A percentile compares a stretch with the other conserved stretches of the same genome.
phyloP scores from a whole-genome alignment of 2,113 vertebrate species.

The Fukomys damarensis region DNA sequence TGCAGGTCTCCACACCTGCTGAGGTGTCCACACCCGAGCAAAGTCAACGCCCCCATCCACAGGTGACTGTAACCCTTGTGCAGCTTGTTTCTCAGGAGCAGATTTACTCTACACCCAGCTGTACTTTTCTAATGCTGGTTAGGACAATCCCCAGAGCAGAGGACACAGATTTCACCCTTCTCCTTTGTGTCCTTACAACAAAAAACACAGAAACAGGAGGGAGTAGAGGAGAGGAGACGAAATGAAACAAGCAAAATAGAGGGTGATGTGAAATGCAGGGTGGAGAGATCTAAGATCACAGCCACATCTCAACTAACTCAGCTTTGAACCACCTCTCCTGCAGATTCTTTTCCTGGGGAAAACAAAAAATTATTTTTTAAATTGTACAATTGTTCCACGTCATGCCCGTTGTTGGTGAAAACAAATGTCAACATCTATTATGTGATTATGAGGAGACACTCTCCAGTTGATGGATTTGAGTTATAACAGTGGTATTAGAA shows the following conservation, averaged over 20 bases:
- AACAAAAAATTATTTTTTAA: background rate
- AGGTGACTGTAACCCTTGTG: background rate
- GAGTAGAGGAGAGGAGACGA: background rate
- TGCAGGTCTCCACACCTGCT: background rate
- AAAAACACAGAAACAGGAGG: background rate
- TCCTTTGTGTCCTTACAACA: background rate
- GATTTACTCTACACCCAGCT: background rate
- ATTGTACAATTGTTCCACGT: background rate
- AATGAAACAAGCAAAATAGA: background rate
- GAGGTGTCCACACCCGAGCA: background rate
- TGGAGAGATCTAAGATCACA: background rate
- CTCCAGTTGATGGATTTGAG: background rate
- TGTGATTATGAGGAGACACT: background rate
- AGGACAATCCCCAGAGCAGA: background rate
- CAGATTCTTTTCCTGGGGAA: background rate
- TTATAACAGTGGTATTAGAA: background rate
- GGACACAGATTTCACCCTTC: background rate
- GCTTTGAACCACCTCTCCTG: background rate
- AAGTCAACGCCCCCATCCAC: background rate
- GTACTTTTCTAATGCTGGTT: background rate
- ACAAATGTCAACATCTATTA: background rate
- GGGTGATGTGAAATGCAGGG: background rate
- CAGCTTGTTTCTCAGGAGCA: background rate
- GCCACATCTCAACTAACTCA: rapidly evolving
- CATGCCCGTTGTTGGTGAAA: background rate